phyloP scores from a whole-genome alignment of 2,888 invertebrate species.

The Noctua fimbriata region DNA sequence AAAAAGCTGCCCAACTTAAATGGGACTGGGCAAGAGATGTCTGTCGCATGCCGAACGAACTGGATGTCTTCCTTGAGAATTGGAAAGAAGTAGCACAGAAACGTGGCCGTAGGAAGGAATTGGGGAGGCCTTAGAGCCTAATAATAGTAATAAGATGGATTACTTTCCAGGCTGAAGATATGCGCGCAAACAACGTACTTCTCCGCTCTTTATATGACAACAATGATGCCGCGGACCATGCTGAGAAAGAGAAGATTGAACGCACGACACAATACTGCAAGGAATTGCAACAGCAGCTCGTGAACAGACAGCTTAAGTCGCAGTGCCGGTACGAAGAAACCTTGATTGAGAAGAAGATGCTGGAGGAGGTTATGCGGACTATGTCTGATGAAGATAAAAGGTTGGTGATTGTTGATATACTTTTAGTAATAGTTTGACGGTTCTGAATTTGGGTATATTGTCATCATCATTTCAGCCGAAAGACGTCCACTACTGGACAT shows the following conservation, averaged over 20 bases:
- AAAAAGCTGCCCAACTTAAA: too few relatives aligned
- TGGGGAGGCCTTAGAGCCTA: too few relatives aligned
- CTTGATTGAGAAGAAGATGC: slow-evolving; percentile 91
- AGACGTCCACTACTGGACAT: too few relatives aligned
- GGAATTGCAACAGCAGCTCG: slow-evolving; percentile 91
- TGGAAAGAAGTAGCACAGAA: too few relatives aligned
- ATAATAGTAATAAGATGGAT: not conserved
- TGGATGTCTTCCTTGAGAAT: too few relatives aligned
- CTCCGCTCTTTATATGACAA: slow-evolving; percentile 80
- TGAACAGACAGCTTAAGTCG: slow-evolving; percentile 86
- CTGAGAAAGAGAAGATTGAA: slow-evolving; percentile 74
- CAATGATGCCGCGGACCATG: slow-evolving; percentile 78
- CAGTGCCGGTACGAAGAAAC: slow-evolving; percentile 90
- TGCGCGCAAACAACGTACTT: slow-evolving; percentile 79
- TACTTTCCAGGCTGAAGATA: slow-evolving; percentile 78
- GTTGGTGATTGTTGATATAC: slow-evolving; percentile 70
- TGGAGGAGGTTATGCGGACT: slow-evolving; percentile 91
- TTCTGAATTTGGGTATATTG: not conserved
- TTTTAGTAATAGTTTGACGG: not conserved
- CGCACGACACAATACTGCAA: slow-evolving; percentile 81
- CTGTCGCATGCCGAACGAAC: too few relatives aligned
- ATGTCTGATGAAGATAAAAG: slow-evolving; percentile 91
- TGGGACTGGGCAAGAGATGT: too few relatives aligned
- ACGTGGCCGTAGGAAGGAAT: too few relatives aligned
- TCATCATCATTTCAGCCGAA: too few relatives aligned